A percentile compares a stretch with the other conserved stretches of the same genome.
Conservation (phyloP, 2,113 vertebrate genomes). For the Gracilinanus agilis region DNA sequence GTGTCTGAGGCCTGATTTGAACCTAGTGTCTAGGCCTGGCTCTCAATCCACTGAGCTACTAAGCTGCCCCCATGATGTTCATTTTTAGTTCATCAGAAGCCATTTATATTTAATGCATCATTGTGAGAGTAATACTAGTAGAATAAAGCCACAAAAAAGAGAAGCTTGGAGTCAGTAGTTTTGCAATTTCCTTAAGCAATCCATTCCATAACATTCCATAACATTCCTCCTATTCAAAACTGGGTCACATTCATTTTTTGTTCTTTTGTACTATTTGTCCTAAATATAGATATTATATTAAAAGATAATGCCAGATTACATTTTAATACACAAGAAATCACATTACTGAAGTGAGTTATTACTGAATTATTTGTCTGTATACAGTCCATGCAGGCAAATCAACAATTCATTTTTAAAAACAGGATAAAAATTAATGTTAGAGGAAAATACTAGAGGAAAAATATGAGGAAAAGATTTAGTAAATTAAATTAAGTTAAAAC, state of each 20-base stretch:
- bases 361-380: not conserved
- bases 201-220: not conserved
- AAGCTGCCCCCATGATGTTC: too few species aligned
- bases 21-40: too few species aligned
- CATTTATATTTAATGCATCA: not conserved
- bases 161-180: not conserved
- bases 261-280: not conserved
- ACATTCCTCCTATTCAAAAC: not conserved
- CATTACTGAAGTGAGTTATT: not conserved
- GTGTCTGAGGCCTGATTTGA: too few species aligned
- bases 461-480: not conserved
- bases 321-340: not conserved
- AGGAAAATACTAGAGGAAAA: not conserved
- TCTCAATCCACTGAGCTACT: too few species aligned
- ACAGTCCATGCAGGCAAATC: not conserved
- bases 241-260: not conserved
- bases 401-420: not conserved
- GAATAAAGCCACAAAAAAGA: not conserved
- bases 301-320: not conserved
- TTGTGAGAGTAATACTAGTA: not conserved
- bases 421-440: not conserved
- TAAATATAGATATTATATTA: not conserved
- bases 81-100: not conserved
- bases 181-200: not conserved
- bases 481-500: too few species aligned